Conservation (phyloP, 1,140 invertebrate species). For the Drosophila santomea region DNA sequence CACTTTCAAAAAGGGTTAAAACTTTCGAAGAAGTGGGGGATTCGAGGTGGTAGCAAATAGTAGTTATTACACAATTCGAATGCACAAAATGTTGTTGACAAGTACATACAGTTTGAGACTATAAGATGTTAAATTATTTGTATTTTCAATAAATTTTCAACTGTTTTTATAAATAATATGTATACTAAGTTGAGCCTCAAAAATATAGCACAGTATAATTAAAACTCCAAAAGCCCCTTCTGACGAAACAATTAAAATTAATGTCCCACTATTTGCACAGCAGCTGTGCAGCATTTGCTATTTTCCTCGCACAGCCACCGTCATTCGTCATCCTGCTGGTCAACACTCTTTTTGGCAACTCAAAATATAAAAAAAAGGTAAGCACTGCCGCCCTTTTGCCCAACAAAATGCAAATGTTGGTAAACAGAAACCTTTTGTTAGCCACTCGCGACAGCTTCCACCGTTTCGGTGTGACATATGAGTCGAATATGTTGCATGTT, state of each 20-base stretch:
- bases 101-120: too few species aligned
- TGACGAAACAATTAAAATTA: constrained; percentile 72
- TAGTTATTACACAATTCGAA: not conserved
- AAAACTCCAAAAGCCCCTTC: not conserved
- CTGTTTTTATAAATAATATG: too few species aligned
- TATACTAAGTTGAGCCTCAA: too few species aligned
- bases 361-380: constrained; percentile 22
- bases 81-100: not conserved
- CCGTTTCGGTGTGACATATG: constrained; percentile 65
- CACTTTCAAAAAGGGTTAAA: constrained; percentile 1
- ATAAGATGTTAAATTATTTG: too few species aligned
- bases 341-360: constrained; percentile 42
- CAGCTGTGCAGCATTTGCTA: constrained; percentile 69
- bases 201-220: too few species aligned
- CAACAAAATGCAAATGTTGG: constrained; percentile 59
- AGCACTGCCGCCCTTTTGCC: constrained; percentile 3
- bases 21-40: not conserved
- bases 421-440: constrained; percentile 81
- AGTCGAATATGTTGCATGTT: constrained; percentile 84
- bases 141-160: too few species aligned
- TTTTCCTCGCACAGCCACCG: constrained; percentile 8
- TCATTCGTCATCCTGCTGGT: constrained; percentile 33
- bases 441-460: constrained; percentile 64
- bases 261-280: constrained; percentile 76
- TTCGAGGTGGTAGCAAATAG: too few species aligned